Percentiles rank a stretch among this genome's conserved stretches.
phyloP scores from a whole-genome alignment of 1,140 invertebrate genomes.

The Musca vetustissima region DNA sequence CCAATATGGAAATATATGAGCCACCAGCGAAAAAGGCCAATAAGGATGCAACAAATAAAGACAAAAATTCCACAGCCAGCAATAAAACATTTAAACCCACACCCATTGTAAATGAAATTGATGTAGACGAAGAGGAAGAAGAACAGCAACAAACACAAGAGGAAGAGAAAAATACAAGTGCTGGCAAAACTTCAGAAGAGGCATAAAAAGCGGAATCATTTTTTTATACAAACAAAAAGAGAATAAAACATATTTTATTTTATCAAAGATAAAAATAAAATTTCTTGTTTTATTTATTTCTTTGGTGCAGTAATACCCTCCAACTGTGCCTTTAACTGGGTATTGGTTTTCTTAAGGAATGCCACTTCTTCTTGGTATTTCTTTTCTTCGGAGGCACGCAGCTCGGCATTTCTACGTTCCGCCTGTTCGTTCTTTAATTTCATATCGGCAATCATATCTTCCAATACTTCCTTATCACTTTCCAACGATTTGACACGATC shows the following conservation, averaged over 20 bases:
- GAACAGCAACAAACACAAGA: slow-evolving; percentile 5
- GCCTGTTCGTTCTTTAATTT: slow-evolving; percentile 82
- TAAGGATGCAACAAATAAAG: slow-evolving; percentile 19
- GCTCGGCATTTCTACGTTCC: slow-evolving; percentile 81
- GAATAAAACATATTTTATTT: slow-evolving; percentile 22
- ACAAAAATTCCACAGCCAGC: slow-evolving; percentile 37
- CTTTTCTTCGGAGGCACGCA: slow-evolving; percentile 83
- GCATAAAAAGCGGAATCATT: slow-evolving; percentile 1
- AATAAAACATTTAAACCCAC: slow-evolving; percentile 57
- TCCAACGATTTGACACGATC: slow-evolving; percentile 64
- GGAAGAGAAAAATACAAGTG: neutral
- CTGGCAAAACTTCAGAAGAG: neutral
- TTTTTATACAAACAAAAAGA: slow-evolving; percentile 13
- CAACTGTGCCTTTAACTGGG: slow-evolving; percentile 88
- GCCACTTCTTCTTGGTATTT: slow-evolving; percentile 89
- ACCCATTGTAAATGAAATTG: slow-evolving; percentile 55
- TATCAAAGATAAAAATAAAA: slow-evolving; percentile 22
- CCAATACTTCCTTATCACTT: slow-evolving; percentile 71
- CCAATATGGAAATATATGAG: slow-evolving; percentile 31
- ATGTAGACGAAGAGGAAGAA: slow-evolving; percentile 38
- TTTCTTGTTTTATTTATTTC: slow-evolving; percentile 63
- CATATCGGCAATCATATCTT: slow-evolving; percentile 78
- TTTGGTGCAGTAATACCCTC: slow-evolving; percentile 91
- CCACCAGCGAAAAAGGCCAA: slow-evolving; percentile 38
- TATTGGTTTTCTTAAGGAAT: slow-evolving; percentile 90